Evolutionary conservation across 2,113 vertebrate species (phyloP).

Genomic region (Eclectus roratus): DNA sequence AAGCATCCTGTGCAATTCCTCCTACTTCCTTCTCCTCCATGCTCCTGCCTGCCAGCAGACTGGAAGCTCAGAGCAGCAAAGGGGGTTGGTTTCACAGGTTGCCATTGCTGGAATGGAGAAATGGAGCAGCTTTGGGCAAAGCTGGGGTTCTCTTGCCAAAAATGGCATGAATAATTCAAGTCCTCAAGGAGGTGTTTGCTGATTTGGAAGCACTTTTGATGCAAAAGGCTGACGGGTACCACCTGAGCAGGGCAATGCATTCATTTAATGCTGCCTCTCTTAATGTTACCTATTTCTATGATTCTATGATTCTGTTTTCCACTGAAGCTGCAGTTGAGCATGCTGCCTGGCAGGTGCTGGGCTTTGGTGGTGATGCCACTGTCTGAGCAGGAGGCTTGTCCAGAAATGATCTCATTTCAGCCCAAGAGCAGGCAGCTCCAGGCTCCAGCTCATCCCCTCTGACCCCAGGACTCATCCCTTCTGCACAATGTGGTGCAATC

Average conservation of each 20-base stretch:
- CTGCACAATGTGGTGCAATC: background rate
- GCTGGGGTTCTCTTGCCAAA: background rate
- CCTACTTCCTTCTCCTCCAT: background rate
- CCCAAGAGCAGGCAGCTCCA: background rate
- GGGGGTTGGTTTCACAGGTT: background rate
- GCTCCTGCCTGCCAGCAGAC: background rate
- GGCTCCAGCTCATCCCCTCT: background rate
- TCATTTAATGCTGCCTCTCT: background rate
- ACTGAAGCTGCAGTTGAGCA: background rate
- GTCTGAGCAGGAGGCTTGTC: background rate
- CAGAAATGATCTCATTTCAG: background rate
- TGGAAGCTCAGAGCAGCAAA: background rate
- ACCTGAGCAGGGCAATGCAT: background rate
- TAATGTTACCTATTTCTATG: background rate
- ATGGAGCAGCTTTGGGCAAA: background rate
- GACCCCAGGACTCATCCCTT: background rate
- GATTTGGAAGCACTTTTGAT: background rate
- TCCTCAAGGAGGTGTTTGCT: background rate
- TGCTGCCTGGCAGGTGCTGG: background rate
- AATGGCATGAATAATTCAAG: background rate
- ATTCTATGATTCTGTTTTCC: background rate
- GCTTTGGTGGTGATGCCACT: background rate
- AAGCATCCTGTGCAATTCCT: background rate
- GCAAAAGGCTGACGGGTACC: background rate
- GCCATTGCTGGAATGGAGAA: background rate